Evolutionary conservation across 2,113 vertebrate genomes (phyloP).

Genomic region (Setophaga kirtlandii): DNA sequence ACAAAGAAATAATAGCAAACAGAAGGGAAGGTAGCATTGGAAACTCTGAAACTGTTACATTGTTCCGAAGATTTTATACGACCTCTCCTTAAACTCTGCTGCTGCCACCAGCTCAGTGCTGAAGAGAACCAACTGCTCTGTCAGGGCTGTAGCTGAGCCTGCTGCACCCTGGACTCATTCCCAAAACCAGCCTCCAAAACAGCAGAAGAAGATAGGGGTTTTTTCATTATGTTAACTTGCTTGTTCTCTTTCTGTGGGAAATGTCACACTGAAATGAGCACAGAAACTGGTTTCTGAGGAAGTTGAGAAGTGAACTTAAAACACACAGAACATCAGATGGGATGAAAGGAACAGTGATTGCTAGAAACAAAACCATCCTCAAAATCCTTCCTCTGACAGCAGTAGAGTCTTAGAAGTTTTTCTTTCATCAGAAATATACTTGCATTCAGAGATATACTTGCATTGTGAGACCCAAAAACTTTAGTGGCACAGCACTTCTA

Average conservation of each 20-base stretch:
- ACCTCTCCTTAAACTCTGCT: not conserved
- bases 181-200: not conserved
- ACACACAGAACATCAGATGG: not conserved
- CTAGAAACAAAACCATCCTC: not conserved
- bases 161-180: not conserved
- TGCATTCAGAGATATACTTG: not conserved
- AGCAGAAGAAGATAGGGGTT: rapidly evolving
- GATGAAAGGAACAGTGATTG: not conserved
- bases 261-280: not conserved
- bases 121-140: not conserved
- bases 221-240: not conserved
- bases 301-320: not conserved
- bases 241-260: not conserved
- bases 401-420: not conserved
- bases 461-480: not conserved
- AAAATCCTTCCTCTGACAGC: not conserved
- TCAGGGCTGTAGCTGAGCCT: not conserved
- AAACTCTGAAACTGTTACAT: not conserved
- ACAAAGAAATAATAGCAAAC: not conserved
- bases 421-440: not conserved
- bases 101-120: not conserved
- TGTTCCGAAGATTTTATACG: not conserved
- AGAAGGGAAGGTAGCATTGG: not conserved
- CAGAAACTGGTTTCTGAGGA: not conserved
- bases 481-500: not conserved